Evolutionary conservation across 2,888 invertebrate species (phyloP), one percentile per base, ranked within the genome.

Genomic region (Ditylenchus weischeri): DNA sequence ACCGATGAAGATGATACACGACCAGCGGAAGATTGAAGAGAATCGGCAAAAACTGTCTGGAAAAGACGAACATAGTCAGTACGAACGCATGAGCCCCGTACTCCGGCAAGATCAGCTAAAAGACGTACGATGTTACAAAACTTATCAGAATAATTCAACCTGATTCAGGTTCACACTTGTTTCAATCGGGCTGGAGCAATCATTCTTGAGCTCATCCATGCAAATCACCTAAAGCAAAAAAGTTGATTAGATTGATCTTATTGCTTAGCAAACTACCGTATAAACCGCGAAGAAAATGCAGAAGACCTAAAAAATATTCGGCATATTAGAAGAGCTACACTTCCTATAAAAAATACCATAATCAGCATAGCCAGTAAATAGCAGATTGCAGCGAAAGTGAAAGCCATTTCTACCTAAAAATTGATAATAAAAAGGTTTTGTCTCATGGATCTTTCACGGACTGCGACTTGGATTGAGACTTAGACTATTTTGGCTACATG

Each of bases 121-220:
- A 63, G 21, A 5, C 11, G 38, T 19, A 19, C n/a, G n/a, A n/a
- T n/a, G n/a, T n/a, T n/a, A n/a, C n/a, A n/a, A n/a, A n/a, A n/a
- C n/a, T n/a, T n/a, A n/a, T n/a, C n/a, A n/a, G n/a, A n/a, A n/a
- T n/a, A n/a, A n/a, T n/a, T n/a, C n/a, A 59, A 95, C 96, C 82
- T 95, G 94, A 87, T 98, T 98, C 69, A 98, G 87, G 83, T 91
- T 94, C 84, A 92, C 92, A 84, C 98, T 98, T 84, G 96, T 96
- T 84, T 96, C 96, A 83, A 98, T 95, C 36, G 98, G 98, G 87
- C 96, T 96, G 86, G 98, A 98, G 85, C 96, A 95, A 83, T 98
- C 96, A 47, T 95, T 96, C 87, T 94, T 95, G 76, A 98, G 86
- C 86, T 98, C 98, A 87, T 98, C 98, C 84, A 98, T 95, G 23